Conservation (phyloP, 23 tunicate genomes). For the Styela plicata region DNA sequence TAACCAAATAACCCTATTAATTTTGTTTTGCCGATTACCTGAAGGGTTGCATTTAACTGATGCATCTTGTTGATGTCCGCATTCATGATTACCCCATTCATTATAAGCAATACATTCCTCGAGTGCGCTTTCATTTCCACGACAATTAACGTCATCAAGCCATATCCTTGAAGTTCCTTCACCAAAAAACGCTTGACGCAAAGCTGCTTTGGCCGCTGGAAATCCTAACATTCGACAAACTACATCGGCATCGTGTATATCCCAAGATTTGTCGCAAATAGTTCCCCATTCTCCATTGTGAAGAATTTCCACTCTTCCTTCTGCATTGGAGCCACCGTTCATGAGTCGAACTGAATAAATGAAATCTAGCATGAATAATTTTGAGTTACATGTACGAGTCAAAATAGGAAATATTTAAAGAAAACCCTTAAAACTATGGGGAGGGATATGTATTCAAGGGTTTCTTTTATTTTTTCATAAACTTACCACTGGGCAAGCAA, state of each 20-base stretch:
- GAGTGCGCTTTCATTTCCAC: slow-evolving; percentile 28
- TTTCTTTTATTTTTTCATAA: too few species aligned
- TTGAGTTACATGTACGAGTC: too few species aligned
- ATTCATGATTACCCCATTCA: slow-evolving; percentile 25
- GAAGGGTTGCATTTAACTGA: slow-evolving; percentile 19
- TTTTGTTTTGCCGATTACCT: too few species aligned
- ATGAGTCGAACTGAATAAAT: too few species aligned
- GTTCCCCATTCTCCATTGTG: slow-evolving; percentile 41
- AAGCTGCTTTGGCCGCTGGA: not conserved
- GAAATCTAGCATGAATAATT: too few species aligned
- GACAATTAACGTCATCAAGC: slow-evolving; percentile 38
- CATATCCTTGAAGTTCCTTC: slow-evolving; percentile 21
- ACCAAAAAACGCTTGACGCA: slow-evolving; percentile 13
- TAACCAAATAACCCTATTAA: too few species aligned
- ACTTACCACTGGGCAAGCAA: too few species aligned
- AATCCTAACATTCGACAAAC: slow-evolving; percentile 26
- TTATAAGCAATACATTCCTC: slow-evolving; percentile 24
- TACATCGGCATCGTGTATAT: slow-evolving; percentile 11
- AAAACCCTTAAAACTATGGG: too few species aligned
- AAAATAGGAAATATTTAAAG: too few species aligned
- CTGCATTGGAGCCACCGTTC: too few species aligned
- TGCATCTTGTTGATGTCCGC: slow-evolving; percentile 38
- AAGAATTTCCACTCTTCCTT: slow-evolving; percentile 42
- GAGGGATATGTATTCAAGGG: too few species aligned
- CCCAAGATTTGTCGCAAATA: slow-evolving; percentile 41